Conservation (phyloP, 2,113 vertebrate genomes). For the Platanista minor region DNA sequence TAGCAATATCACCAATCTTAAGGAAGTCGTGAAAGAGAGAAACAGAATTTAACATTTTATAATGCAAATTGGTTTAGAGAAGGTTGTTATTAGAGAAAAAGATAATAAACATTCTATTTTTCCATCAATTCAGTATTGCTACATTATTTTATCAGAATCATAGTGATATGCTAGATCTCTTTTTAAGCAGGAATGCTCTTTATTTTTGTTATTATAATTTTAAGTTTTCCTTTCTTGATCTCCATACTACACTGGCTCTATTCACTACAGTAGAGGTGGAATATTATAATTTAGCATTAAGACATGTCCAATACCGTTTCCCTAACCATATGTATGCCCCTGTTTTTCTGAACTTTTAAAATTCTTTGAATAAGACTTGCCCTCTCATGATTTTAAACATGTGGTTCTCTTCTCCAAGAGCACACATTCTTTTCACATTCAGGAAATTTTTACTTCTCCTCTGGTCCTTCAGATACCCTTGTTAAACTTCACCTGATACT, state of each 20-base stretch:
- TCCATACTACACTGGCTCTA: neutral
- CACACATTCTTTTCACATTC: too few species aligned
- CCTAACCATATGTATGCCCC: accelerated
- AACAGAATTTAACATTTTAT: neutral
- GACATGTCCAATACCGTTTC: neutral
- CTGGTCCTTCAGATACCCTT: neutral
- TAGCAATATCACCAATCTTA: neutral
- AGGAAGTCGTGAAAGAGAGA: neutral
- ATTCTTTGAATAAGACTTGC: neutral
- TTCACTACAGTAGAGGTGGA: neutral
- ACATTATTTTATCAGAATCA: neutral
- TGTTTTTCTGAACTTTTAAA: neutral
- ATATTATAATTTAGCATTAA: neutral
- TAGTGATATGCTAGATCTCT: neutral
- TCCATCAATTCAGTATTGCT: neutral
- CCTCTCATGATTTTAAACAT: neutral
- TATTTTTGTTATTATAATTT: neutral
- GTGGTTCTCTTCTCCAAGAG: neutral
- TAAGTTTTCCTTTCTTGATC: neutral
- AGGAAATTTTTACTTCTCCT: neutral
- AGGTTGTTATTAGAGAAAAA: neutral
- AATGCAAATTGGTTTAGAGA: neutral
- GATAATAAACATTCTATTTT: neutral
- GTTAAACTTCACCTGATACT: neutral
- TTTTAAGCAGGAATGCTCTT: neutral